Percentiles rank a stretch among this genome's conserved stretches.
phyloP scores from a whole-genome alignment of 1,140 invertebrate species.

The Lepidotrigona ventralis region DNA sequence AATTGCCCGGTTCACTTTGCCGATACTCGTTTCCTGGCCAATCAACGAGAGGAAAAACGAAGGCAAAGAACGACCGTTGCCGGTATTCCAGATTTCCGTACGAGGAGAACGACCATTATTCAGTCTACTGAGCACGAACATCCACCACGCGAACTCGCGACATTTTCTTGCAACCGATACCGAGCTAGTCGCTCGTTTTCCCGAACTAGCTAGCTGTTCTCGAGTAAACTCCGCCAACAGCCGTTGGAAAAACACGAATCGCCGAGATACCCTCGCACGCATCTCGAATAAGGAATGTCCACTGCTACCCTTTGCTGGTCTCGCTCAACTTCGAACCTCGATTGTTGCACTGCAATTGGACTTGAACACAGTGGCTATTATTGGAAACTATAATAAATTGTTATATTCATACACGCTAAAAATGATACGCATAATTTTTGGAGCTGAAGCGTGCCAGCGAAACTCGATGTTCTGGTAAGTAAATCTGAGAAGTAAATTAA shows the following conservation, averaged over 20 bases:
- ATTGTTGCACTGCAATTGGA: background rate
- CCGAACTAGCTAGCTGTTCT: conserved; percentile 10
- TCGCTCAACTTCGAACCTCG: background rate
- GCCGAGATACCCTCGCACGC: conserved; percentile 31
- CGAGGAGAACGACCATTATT: conserved; percentile 52
- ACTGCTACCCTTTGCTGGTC: background rate
- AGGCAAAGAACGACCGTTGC: background rate
- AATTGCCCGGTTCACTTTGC: conserved; percentile 8
- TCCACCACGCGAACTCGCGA: conserved; percentile 37
- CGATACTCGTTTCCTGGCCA: conserved; percentile 20
- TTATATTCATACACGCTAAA: too few species aligned
- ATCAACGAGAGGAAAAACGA: conserved; percentile 7
- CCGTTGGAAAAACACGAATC: conserved; percentile 57
- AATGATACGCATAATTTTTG: too few species aligned
- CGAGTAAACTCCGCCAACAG: conserved; percentile 18
- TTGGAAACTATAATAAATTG: too few species aligned
- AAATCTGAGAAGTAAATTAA: too few species aligned
- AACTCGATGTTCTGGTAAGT: too few species aligned
- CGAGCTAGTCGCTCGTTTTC: conserved; percentile 21
- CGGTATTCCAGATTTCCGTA: conserved; percentile 60
- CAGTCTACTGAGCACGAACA: conserved; percentile 43
- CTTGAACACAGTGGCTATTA: too few species aligned
- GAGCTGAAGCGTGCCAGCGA: too few species aligned
- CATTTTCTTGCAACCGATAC: conserved; percentile 36
- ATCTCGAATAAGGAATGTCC: conserved; percentile 27